Conservation (phyloP, 2,113 vertebrate genomes). For the Atrichornis clamosus region DNA sequence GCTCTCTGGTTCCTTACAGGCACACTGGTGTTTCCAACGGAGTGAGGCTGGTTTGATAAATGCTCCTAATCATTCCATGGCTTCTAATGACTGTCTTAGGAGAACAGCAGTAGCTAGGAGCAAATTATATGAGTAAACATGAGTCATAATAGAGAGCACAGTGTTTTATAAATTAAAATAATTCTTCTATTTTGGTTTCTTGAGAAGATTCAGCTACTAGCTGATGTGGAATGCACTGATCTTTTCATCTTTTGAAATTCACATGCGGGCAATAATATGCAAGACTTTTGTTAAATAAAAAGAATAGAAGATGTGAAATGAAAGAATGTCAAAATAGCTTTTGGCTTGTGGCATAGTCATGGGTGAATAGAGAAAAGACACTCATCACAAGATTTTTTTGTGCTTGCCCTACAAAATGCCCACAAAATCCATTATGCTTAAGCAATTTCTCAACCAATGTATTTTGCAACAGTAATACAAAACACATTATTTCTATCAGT, state of each 20-base stretch:
- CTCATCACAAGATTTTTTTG: accelerated
- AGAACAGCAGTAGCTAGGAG: background rate
- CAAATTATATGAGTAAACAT: background rate
- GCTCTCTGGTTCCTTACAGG: background rate
- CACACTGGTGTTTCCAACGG: background rate
- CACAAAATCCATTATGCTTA: background rate
- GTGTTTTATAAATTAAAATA: background rate
- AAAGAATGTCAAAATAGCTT: background rate
- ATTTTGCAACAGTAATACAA: background rate
- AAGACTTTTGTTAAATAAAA: background rate
- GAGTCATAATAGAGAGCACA: background rate
- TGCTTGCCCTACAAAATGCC: background rate
- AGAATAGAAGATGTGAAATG: background rate
- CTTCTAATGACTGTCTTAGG: background rate
- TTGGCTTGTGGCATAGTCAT: background rate
- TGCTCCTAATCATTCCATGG: background rate
- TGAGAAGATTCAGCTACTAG: background rate
- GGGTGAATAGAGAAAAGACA: background rate
- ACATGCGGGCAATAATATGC: background rate
- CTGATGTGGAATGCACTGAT: background rate
- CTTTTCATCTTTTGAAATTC: background rate
- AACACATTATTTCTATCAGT: background rate
- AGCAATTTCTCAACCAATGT: background rate
- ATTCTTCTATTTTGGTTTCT: background rate
- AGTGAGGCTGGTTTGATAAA: background rate